A percentile compares a stretch with the other conserved stretches of the same genome.
phyloP scores from a whole-genome alignment of 2,113 vertebrate genomes.

The Motacilla tschutschensis region DNA sequence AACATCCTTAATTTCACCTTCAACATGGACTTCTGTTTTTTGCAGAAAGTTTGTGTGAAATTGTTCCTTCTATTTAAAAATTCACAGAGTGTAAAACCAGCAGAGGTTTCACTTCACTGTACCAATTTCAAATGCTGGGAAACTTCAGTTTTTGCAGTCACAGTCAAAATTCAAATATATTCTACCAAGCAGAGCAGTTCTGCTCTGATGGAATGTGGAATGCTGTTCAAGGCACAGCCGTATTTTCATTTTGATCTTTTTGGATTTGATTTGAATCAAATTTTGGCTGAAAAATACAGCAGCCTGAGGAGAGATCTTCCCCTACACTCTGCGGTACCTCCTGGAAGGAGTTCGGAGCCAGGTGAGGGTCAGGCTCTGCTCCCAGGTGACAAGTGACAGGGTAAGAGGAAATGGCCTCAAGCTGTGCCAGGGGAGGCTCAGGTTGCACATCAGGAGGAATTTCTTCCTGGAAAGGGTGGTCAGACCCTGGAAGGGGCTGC shows the following conservation, averaged over 20 bases:
- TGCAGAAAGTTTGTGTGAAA: neutral
- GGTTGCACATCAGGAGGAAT: neutral
- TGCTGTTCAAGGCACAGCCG: neutral
- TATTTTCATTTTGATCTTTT: neutral
- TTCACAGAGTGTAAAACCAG: neutral
- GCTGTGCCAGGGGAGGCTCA: neutral
- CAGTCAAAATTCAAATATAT: conserved; percentile 27
- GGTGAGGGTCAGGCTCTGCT: neutral
- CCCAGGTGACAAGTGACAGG: neutral
- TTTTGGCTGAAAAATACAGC: neutral
- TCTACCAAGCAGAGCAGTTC: neutral
- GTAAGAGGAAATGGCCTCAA: neutral
- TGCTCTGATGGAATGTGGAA: neutral
- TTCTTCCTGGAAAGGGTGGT: fast-evolving
- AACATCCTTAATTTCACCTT: neutral
- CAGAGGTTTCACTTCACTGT: neutral
- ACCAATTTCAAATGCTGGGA: neutral
- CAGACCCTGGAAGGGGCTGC: neutral
- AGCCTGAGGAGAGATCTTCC: neutral
- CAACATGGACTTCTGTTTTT: neutral
- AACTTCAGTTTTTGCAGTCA: neutral
- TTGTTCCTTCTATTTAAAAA: neutral
- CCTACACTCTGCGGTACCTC: neutral
- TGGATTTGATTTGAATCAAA: neutral
- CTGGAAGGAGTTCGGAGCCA: neutral